phyloP scores from a whole-genome alignment of 2,888 invertebrate species.

The Lottia scabra region DNA sequence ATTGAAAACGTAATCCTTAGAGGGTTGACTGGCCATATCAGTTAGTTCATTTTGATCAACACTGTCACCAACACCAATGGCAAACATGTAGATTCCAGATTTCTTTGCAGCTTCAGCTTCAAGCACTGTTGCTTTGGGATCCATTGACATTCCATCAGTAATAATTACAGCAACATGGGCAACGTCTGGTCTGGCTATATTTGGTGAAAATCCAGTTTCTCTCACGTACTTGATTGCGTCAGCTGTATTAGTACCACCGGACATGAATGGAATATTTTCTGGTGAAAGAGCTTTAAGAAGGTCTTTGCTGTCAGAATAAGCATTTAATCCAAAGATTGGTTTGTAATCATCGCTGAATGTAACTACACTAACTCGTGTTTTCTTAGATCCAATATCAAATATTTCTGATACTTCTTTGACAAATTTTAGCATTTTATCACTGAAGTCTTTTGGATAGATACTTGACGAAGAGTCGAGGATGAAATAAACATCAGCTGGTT shows the following conservation, averaged over 20 bases:
- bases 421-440: constrained; percentile 41
- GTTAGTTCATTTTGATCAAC: constrained; percentile 47
- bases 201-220: constrained; percentile 35
- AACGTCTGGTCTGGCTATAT: constrained; percentile 36
- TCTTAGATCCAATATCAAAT: constrained; percentile 41
- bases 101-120: constrained; percentile 45
- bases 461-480: constrained; percentile 51
- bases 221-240: constrained; percentile 40
- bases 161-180: constrained; percentile 54
- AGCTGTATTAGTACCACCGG: constrained; percentile 46
- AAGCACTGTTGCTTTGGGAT: constrained; percentile 40
- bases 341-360: constrained; percentile 40
- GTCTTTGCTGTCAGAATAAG: constrained; percentile 24
- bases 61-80: constrained; percentile 56
- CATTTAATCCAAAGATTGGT: constrained; percentile 35
- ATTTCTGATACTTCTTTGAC: constrained; percentile 40
- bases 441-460: constrained; percentile 51
- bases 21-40: constrained; percentile 49
- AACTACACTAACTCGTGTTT: constrained; percentile 46
- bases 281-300: constrained; percentile 32
- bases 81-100: constrained; percentile 51
- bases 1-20: constrained; percentile 46
- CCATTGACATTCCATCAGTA: constrained; percentile 56
- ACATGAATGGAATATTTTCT: constrained; percentile 30
- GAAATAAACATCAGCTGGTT: constrained; percentile 48